Evolutionary conservation across 1,140 invertebrate genomes (phyloP), one percentile per base, ranked within the genome.

Genomic region (Conus betulinus): DNA sequence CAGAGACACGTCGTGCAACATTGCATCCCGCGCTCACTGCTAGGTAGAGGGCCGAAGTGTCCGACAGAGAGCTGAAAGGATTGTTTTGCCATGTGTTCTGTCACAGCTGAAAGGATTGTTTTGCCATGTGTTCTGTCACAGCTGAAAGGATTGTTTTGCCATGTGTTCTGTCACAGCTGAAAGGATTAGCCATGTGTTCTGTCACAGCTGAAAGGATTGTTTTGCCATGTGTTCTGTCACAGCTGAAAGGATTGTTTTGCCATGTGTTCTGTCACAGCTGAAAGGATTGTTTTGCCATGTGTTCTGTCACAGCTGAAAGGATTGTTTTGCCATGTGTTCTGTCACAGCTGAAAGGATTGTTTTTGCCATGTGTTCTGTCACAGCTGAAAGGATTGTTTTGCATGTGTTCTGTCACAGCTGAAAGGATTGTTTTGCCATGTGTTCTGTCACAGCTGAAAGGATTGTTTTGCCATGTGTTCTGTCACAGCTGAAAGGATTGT

Each of bases 181-280:
- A 11, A 51, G 90, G 90, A 78, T 6, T 89, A n/a, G n/a, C n/a
- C n/a, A n/a, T n/a, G n/a, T n/a, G n/a, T n/a, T n/a, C n/a, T n/a
- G 15, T 84, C 7, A 5, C 60, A 91, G 90, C 74, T 88, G 20
- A 23, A 11, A 51, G 90, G 90, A 78, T 6, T 89, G 39, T 91
- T n/a, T n/a, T n/a, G n/a, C n/a, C n/a, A n/a, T n/a, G n/a, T n/a
- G n/a, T n/a, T n/a, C n/a, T n/a, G 15, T 84, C 7, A 5, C 60
- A 91, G 90, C 74, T 88, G 20, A 23, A 11, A 51, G 90, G 90
- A 78, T 6, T 89, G 39, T 91, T n/a, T n/a, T n/a, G n/a, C n/a
- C n/a, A n/a, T n/a, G n/a, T n/a, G n/a, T n/a, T n/a, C n/a, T n/a
- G 15, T 84, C 7, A 5, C 60, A 91, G 90, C 74, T 88, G 20